Evolutionary conservation across 2,888 invertebrate genomes (phyloP), one percentile per base, ranked within the genome.

Genomic region (Andrena bicolor): DNA sequence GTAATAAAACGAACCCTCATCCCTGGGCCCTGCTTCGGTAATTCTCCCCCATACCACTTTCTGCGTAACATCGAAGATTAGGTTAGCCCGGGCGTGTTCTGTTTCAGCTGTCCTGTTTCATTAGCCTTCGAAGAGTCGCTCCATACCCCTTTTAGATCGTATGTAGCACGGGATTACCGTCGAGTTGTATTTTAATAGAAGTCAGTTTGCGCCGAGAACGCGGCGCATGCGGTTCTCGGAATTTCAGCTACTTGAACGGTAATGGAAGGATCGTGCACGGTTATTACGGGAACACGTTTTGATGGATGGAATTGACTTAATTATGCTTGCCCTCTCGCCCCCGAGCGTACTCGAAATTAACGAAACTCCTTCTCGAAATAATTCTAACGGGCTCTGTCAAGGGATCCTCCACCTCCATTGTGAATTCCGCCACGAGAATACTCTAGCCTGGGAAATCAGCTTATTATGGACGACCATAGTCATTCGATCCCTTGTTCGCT

Each of bases 31-130:
- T 3, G 41, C 41, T 41, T 41, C 13, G 41, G 41, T 41, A 41
- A 41, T 41, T 3, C 41, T 41, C 41, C 41, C 41, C 13, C 10
- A 13, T 13, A 41, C 41, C 41, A 0, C 8, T 49, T 28, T 56
- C 48, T 26, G 8, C 4, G 30, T 51, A 49, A 72, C 82, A 35
- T 65, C 61, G 58, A 68, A 74, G 74, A 75, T 82, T 63, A 75
- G 81, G 71, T 82, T 76, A 35, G 51, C 23, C 28, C 56, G 48
- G 41, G 13, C 1, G 69, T 48, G 48, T 82, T 82, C 68, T 63
- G 76, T 82, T 82, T 68, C 82, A 58, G 71, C 51, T 72, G 82
- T 71, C 76, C 49, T 58, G 71, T 71, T 82, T 82, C 71, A 76
- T 80, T 76, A 82, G 48, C 71, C 65, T 2, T 28, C 56, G 41